A percentile compares a stretch with the other conserved stretches of the same genome.
These are phyloP conservation scores for Malurus elegans DNA, from an alignment of 2,113 vertebrate genomes.

Conservation along the genomic window DNA sequence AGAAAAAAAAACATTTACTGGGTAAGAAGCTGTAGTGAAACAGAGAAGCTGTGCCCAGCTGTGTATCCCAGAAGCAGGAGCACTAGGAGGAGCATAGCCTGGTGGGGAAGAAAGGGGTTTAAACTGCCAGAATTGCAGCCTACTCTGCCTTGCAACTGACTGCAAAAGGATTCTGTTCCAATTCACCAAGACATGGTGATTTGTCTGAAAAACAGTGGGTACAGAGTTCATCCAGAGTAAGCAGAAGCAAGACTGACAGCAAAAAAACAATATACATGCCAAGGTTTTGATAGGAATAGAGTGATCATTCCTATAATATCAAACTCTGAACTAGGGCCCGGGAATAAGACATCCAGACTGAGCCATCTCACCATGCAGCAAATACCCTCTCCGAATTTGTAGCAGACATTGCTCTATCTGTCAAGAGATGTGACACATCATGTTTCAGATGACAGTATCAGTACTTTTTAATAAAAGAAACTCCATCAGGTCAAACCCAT, in stretches of 20 bases:
- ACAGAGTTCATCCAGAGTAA: neutral
- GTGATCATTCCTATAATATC: neutral
- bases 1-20: neutral
- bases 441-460: neutral
- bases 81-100: accelerated
- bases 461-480: neutral
- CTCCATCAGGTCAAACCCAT: neutral
- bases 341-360: neutral
- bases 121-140: neutral
- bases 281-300: neutral
- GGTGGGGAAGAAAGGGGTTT: neutral
- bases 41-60: neutral
- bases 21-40: neutral
- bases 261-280: neutral
- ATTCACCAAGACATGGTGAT: accelerated
- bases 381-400: neutral
- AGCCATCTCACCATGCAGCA: neutral
- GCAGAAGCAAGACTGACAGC: neutral
- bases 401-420: neutral
- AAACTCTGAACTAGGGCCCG: neutral
- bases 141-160: neutral
- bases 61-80: neutral
- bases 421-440: neutral
- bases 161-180: neutral
- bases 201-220: neutral